A percentile compares a stretch with the other conserved stretches of the same genome.
Conservation (phyloP, 1,140 invertebrate species). For the Bradynema listronoti region DNA sequence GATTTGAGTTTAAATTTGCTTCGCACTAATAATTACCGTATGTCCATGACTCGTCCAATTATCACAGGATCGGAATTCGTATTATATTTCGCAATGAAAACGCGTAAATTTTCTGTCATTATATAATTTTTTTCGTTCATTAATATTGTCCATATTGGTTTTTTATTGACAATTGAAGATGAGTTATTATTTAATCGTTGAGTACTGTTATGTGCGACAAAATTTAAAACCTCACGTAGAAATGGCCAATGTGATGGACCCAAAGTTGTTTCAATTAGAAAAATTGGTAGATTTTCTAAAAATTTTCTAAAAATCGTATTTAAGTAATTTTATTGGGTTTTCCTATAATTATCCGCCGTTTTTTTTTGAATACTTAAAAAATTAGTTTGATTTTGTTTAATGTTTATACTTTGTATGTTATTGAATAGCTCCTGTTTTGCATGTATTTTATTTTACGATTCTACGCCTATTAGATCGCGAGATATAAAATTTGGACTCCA, state of each 20-base stretch:
- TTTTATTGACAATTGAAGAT: conserved; percentile 3
- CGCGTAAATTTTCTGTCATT: neutral
- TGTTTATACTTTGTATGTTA: too few species aligned
- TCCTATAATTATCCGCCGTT: too few species aligned
- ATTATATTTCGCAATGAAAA: neutral
- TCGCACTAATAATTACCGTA: conserved; percentile 4
- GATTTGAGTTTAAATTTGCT: neutral
- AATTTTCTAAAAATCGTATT: neutral
- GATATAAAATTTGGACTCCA: too few species aligned
- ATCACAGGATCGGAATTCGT: neutral
- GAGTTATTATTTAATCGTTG: neutral
- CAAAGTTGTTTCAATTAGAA: conserved; percentile 3
- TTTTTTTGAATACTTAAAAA: too few species aligned
- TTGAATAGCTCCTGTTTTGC: too few species aligned
- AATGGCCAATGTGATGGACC: neutral
- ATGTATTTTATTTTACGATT: too few species aligned
- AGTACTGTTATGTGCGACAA: neutral
- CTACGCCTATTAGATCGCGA: too few species aligned
- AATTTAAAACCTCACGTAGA: neutral
- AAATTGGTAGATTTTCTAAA: conserved; percentile 1
- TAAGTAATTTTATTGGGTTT: too few species aligned
- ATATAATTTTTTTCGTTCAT: conserved; percentile 10
- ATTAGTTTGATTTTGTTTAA: too few species aligned
- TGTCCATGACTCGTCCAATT: neutral
- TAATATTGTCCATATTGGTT: neutral